Evolutionary conservation across 2,888 invertebrate species (phyloP).

Genomic region (Allolobophora icterica): DNA sequence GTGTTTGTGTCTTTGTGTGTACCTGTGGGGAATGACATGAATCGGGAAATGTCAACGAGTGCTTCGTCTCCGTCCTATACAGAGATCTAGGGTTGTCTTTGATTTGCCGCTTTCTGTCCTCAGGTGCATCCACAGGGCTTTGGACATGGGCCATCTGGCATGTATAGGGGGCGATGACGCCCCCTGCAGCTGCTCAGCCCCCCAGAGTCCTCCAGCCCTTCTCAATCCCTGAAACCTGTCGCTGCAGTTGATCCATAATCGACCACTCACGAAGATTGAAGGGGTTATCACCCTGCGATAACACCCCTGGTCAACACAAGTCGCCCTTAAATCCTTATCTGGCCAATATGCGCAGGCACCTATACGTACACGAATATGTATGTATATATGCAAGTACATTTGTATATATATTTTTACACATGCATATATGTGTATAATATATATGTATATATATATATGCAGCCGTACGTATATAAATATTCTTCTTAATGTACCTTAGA

Average conservation of each 20-base stretch:
- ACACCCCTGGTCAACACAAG: conserved; percentile 18
- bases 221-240: not conserved
- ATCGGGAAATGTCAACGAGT: conserved; percentile 4
- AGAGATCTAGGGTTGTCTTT: not conserved
- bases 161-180: not conserved
- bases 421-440: not conserved
- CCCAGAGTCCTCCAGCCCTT: not conserved
- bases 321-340: not conserved
- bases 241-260: not conserved
- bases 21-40: not conserved
- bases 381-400: not conserved
- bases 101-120: not conserved
- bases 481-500: not conserved
- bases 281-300: not conserved
- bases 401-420: not conserved
- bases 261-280: not conserved
- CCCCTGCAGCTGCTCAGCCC: not conserved
- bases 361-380: not conserved
- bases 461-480: not conserved
- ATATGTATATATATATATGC: not conserved
- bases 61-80: not conserved
- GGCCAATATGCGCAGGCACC: not conserved
- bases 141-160: conserved; percentile 18
- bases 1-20: too few species aligned
- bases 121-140: not conserved